Evolutionary conservation across 2,113 vertebrate species (phyloP).

Genomic region (Cnemophilus loriae): DNA sequence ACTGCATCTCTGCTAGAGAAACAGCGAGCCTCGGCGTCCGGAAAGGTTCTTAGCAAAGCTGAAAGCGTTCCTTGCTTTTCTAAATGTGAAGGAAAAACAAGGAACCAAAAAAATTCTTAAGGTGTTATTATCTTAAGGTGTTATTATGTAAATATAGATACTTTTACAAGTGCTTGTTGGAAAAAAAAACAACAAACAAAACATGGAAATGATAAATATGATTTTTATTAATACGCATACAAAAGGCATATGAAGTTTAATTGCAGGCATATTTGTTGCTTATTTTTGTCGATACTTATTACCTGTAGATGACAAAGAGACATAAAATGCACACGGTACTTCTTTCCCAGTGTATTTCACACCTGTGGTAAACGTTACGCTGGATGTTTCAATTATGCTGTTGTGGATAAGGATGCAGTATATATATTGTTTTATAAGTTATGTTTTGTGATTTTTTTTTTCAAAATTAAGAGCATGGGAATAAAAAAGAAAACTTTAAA

Average conservation of each 20-base stretch:
- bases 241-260: conserved; percentile 66
- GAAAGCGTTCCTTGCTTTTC: conserved; percentile 40
- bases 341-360: conserved; percentile 72
- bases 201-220: conserved; percentile 39
- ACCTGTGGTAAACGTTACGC: conserved; percentile 69
- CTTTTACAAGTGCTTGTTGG: conserved; percentile 57
- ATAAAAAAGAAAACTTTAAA: conserved; percentile 26
- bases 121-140: conserved; percentile 57
- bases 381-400: conserved; percentile 71
- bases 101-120: conserved; percentile 42
- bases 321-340: conserved; percentile 66
- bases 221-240: conserved; percentile 63
- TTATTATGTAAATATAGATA: conserved; percentile 65
- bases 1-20: conserved; percentile 52
- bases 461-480: conserved; percentile 68
- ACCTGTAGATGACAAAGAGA: conserved; percentile 65
- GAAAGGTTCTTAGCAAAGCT: conserved; percentile 54
- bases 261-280: conserved; percentile 68
- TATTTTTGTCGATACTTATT: conserved; percentile 66
- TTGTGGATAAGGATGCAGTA: conserved; percentile 72
- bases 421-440: conserved; percentile 76
- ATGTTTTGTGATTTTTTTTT: conserved; percentile 68
- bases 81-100: conserved; percentile 41
- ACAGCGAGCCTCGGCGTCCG: background rate
- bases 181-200: background rate